Base-by-base conservation (phyloP, 2,888 invertebrate genomes). In the Aproaerema taeniolella region DNA sequence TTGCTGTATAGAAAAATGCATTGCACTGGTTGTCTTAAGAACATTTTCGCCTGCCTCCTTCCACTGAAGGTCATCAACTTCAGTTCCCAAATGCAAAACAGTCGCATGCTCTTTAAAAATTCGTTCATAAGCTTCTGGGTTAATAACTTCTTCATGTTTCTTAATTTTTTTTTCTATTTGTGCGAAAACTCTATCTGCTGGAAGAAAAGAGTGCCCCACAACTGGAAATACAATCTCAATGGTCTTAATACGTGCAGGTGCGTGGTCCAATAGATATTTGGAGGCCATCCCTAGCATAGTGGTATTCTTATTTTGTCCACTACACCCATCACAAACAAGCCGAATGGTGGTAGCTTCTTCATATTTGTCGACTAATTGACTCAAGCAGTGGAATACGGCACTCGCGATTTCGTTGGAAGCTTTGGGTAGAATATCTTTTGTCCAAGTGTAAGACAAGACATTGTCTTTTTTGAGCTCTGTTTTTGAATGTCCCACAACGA, bases 401-500 rank as follows among this genome's bases (percentile, higher is more conserved):
- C 51, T 51, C 10, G 50, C 41, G n/a, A 53, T 45, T 31, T 46
- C 37, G 31, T 53, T 55, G 1, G 52, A 43, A 8, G 39, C 46
- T 45, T 58, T 56, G 7, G 37, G 26, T 10, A 11, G 39, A 25
- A 44, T 32, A 31, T 54, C 40, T 39, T 55, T 52, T 9, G 51
- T 53, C 46, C 56, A 58, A 13, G 15, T 41, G 47, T 58, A 65
- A 9, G 51, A 38, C 31, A 50, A 55, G 4, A 58, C 54, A 40
- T 53, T 63, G 4, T 55, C 42, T 24, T 33, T 36, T 4, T 41
- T 49, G 15, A 62, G 38, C 31, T 45, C 38, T 12, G 33, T n/a
- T 41, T 56, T 53, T 16, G 66, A 67, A 34, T 38, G 30, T 13
- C 66, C 64, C 36, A 52, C 42, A 37, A 64, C 61, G 10, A 67